Base-by-base conservation (phyloP, 2,888 invertebrate genomes). In the Chaetogeoica ovagalla region DNA sequence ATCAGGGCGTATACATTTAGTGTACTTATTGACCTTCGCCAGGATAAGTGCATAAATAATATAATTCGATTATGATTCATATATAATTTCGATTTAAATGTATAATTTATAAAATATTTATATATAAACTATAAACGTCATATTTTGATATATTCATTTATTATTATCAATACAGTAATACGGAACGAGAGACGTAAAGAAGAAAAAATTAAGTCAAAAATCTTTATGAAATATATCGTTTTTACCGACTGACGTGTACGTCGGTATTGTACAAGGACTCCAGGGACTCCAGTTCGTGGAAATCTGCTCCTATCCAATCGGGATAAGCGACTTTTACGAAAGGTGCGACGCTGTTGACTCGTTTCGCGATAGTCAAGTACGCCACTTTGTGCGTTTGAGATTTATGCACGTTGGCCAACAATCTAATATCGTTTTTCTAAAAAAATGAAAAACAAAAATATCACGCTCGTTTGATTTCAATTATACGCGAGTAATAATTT, bases 291-390 rank as follows among this genome's bases (percentile, higher is more conserved):
- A n/a, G 88, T 39, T 82, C 75, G 6, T 77, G 81, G 19, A 62
- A 59, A n/a, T 82, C 73, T 0, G 75, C 81, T 57, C 84, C 84
- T 83, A 89, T 87, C 86, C 92, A 87, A 84, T 93, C 93, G 23
- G 94, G 93, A 85, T 92, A 93, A 0, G 93, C 91, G 8, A 93
- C 89, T 86, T 93, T 93, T 55, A 91, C 90, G 86, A 93, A 92
- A 9, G 90, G 89, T 82, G 91, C 89, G 19, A 92, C 89, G 84
- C 91, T 91, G 76, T 86, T 87, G 6, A 90, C 90, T 83, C 88
- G 86, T 60, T 90, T 89, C 0, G 90, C 88, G 82, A 91, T 87
- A 11, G 86, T 87, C 72, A 88, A 88, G 84, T 91, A 91, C 8
- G 88, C 87, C 1, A 82, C 68, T 43, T 74, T 82, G 30, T 77